Evolutionary conservation across 1,140 invertebrate genomes (phyloP).

Genomic region (Bombus impatiens): DNA sequence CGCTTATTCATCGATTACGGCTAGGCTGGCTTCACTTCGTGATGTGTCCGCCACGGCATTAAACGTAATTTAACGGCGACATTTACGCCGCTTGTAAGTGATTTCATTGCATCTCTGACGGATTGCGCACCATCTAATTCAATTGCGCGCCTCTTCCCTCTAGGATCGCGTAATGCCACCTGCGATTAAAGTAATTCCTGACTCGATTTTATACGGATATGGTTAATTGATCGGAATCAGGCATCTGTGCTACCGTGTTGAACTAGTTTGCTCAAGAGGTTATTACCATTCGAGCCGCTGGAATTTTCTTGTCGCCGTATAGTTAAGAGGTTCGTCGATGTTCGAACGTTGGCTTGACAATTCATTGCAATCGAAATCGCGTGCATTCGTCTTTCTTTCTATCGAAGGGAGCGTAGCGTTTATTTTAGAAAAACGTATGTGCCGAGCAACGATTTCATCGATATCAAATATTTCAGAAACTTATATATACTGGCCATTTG

Average conservation of each 20-base stretch:
- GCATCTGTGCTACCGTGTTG: background rate
- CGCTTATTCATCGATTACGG: slow-evolving; percentile 54
- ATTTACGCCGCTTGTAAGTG: slow-evolving; percentile 25
- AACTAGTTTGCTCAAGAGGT: background rate
- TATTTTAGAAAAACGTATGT: no score
- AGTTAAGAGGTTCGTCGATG: background rate
- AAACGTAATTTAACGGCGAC: slow-evolving; percentile 44
- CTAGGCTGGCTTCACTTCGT: background rate
- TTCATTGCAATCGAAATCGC: no score
- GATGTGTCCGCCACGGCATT: slow-evolving; percentile 21
- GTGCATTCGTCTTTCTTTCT: no score
- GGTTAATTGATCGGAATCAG: background rate
- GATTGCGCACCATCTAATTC: slow-evolving; percentile 28
- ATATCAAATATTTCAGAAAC: no score
- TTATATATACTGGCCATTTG: no score
- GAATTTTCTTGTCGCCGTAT: background rate
- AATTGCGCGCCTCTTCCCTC: background rate
- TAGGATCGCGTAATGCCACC: background rate
- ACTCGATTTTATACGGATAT: background rate
- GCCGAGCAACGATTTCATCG: no score
- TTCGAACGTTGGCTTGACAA: background rate
- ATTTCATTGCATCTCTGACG: slow-evolving; percentile 19
- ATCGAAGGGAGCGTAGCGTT: no score
- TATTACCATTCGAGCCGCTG: background rate
- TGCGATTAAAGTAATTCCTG: slow-evolving; percentile 6